Evolutionary conservation across 2,888 invertebrate species (phyloP).

Genomic region (Selenia dentaria): DNA sequence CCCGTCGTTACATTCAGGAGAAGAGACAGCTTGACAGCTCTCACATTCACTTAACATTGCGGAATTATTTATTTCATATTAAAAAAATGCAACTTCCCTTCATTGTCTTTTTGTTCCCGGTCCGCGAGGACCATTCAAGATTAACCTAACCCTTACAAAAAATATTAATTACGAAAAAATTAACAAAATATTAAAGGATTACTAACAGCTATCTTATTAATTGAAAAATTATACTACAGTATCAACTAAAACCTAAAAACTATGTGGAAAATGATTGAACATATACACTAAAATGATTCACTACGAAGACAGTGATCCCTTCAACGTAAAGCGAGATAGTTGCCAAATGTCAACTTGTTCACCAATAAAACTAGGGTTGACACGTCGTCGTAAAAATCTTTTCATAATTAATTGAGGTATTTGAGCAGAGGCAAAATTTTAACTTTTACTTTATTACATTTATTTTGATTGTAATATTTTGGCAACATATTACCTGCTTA

Average conservation of each 20-base stretch:
- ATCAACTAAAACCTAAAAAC: constrained; percentile 80
- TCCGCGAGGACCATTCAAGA: constrained; percentile 70
- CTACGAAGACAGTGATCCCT: constrained; percentile 75
- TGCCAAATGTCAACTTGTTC: constrained; percentile 37
- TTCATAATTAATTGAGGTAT: constrained; percentile 61
- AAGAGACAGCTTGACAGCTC: constrained; percentile 2
- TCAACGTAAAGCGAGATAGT: constrained; percentile 37
- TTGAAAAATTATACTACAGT: constrained; percentile 77
- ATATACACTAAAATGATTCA: constrained; percentile 83
- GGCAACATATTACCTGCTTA: constrained; percentile 30
- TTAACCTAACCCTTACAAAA: constrained; percentile 73
- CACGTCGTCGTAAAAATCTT: constrained; percentile 39
- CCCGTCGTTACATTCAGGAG: constrained; percentile 2
- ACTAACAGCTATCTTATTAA: constrained; percentile 79
- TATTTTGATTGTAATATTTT: constrained; percentile 30
- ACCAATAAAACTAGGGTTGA: constrained; percentile 31
- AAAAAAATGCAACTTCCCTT: constrained; percentile 73
- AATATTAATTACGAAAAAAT: constrained; percentile 70
- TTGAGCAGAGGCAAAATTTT: constrained; percentile 52
- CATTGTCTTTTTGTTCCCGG: constrained; percentile 82
- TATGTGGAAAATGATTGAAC: constrained; percentile 83
- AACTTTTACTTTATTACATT: constrained; percentile 27
- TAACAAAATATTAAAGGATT: constrained; percentile 81
- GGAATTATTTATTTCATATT: constrained; percentile 30
- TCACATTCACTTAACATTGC: constrained; percentile 32